Conservation (phyloP, 2,888 invertebrate genomes). For the Coelinius sp. region DNA sequence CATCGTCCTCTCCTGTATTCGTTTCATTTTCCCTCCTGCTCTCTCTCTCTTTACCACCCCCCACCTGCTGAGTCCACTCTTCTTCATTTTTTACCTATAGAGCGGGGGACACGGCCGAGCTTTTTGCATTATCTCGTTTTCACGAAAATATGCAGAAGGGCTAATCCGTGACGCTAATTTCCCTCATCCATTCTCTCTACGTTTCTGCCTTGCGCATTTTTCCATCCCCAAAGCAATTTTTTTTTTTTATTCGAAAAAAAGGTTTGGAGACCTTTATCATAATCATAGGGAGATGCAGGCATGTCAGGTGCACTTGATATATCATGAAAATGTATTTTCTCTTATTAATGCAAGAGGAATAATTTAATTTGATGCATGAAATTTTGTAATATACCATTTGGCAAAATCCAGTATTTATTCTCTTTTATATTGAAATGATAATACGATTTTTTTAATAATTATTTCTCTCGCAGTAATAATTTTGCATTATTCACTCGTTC, state of each 20-base stretch:
- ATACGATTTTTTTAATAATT: neutral
- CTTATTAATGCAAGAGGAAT: neutral
- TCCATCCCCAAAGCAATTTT: slow-evolving; percentile 7
- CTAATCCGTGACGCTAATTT: slow-evolving; percentile 66
- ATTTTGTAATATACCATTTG: neutral
- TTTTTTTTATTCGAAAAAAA: slow-evolving; percentile 19
- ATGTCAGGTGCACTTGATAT: neutral
- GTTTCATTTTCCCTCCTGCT: slow-evolving; percentile 36
- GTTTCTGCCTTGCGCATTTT: slow-evolving; percentile 39
- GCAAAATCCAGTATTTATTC: neutral
- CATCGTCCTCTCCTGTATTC: slow-evolving; percentile 41
- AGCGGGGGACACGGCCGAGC: slow-evolving; percentile 28
- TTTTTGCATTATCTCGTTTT: slow-evolving; percentile 68
- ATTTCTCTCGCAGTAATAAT: slow-evolving; percentile 25
- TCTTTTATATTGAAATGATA: neutral
- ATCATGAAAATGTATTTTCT: neutral
- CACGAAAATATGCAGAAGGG: slow-evolving; percentile 65
- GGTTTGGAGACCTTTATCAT: neutral
- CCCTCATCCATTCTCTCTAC: slow-evolving; percentile 43
- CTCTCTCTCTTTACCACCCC: slow-evolving; percentile 35
- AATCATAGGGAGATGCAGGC: neutral
- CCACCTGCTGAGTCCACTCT: slow-evolving; percentile 46
- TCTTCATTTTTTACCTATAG: slow-evolving; percentile 33
- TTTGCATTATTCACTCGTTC: slow-evolving; percentile 17
- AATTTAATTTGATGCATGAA: neutral